Evolutionary conservation across 2,888 invertebrate genomes (phyloP).

Genomic region (Mesorhabditis sp.): DNA sequence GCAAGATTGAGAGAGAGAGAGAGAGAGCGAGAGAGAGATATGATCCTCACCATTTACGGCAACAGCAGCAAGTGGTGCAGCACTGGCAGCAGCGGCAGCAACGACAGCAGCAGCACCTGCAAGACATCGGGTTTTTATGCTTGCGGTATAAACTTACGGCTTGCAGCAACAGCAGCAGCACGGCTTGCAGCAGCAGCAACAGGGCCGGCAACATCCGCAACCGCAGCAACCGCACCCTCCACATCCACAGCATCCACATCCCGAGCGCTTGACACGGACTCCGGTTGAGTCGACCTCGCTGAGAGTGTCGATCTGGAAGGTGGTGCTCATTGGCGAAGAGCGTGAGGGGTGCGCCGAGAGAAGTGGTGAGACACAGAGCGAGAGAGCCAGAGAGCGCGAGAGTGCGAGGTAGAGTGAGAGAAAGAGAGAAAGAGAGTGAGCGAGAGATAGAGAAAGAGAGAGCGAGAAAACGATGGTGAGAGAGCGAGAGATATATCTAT

Average conservation of each 20-base stretch:
- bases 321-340: no score
- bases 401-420: no score
- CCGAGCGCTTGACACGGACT: not conserved
- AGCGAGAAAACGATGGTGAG: no score
- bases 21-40: no score
- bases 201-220: not conserved
- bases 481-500: not conserved
- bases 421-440: no score
- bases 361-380: no score
- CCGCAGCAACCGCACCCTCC: not conserved
- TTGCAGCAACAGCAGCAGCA: conserved; percentile 1
- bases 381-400: no score
- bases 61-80: not conserved
- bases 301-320: not conserved
- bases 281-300: not conserved
- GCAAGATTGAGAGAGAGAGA: no score
- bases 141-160: not conserved
- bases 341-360: no score
- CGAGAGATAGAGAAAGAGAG: no score
- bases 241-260: not conserved
- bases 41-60: not conserved
- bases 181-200: conserved; percentile 2
- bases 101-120: not conserved
- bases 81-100: not conserved
- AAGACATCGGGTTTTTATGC: not conserved